Evolutionary conservation across 2,113 vertebrate genomes (phyloP), one percentile per base, ranked within the genome.

Genomic region (Grallaria varia): DNA sequence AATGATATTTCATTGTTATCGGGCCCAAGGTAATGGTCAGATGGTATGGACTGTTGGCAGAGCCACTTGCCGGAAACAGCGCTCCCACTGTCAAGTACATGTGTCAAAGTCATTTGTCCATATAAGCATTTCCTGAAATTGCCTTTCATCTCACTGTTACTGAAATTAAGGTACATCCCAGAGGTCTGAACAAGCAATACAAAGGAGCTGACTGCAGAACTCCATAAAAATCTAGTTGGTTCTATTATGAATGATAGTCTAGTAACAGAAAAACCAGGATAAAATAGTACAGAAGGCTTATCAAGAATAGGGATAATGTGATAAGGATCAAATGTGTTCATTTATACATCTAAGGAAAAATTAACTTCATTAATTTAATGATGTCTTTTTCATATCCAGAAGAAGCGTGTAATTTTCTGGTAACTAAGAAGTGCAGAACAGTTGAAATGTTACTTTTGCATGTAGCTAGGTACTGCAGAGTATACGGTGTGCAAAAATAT

Each of bases 1-100:
- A 95, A 91, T 85, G 88, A 49, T 47, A 86, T 90, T 83, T 86
- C 85, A 90, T 67, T 94, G 67, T 85, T 83, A 90, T 76, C 67
- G 50, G 71, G 42, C 52, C 27, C 59, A 44, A 14, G 13, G 68
- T 53, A 84, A 79, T 35, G 68, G 59, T 88, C 78, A 94, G 84
- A 87, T 40, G 40, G 83, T 30, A 44, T 0, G 1, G 64, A 74
- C 20, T 8, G 3, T 30, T 79, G 89, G 84, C 62, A 76, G 81
- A 91, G 58, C 42, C 45, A 40, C 55, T 69, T 50, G 47, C 35
- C 47, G 55, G 63, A 60, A 93, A 62, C 45, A 87, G 63, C 63
- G 67, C 45, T 85, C 55, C 87, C 25, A 10, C 18, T 56, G 31
- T 75, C 81, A 89, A 1, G 2, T 20, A 62, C 2, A 0, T 40